phyloP scores from a whole-genome alignment of 2,113 vertebrate genomes.

The Atherinomorus stipes region DNA sequence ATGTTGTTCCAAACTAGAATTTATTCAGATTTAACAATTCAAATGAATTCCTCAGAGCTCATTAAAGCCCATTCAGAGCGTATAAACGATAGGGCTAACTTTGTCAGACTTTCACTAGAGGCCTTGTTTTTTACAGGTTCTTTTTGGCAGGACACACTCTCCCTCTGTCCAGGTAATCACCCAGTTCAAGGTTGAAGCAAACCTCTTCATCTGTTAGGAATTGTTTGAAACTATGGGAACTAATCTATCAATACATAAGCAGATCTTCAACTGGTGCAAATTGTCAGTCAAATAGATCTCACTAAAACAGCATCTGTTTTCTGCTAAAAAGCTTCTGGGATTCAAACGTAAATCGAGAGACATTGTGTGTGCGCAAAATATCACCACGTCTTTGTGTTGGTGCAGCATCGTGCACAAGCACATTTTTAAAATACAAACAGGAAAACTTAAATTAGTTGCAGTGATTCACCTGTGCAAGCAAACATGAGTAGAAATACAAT shows the following conservation, averaged over 20 bases:
- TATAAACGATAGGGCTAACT: slow-evolving; percentile 6
- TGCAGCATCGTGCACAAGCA: not conserved
- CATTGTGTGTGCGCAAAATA: not conserved
- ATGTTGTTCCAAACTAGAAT: no score
- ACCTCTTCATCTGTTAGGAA: not conserved
- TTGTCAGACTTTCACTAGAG: not conserved
- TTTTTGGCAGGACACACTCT: slow-evolving; percentile 8
- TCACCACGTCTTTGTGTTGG: not conserved
- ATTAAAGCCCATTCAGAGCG: slow-evolving; percentile 24
- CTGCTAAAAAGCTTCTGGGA: not conserved
- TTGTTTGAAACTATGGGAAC: not conserved
- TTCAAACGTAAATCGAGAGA: not conserved
- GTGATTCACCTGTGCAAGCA: no score
- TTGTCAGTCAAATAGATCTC: no score
- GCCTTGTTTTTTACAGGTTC: slow-evolving; percentile 18
- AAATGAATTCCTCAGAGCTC: slow-evolving; percentile 13
- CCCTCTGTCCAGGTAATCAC: not conserved
- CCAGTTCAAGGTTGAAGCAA: slow-evolving; percentile 2
- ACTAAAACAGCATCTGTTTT: not conserved
- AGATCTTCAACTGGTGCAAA: not conserved
- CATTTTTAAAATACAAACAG: no score
- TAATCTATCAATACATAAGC: not conserved
- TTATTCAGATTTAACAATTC: not conserved
- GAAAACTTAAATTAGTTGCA: no score
- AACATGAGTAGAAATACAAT: no score